A percentile compares a stretch with the other conserved stretches of the same genome.
Evolutionary conservation across 2,797 vertebrate species (phyloP).

Genomic region (Haliaeetus albicilla): DNA sequence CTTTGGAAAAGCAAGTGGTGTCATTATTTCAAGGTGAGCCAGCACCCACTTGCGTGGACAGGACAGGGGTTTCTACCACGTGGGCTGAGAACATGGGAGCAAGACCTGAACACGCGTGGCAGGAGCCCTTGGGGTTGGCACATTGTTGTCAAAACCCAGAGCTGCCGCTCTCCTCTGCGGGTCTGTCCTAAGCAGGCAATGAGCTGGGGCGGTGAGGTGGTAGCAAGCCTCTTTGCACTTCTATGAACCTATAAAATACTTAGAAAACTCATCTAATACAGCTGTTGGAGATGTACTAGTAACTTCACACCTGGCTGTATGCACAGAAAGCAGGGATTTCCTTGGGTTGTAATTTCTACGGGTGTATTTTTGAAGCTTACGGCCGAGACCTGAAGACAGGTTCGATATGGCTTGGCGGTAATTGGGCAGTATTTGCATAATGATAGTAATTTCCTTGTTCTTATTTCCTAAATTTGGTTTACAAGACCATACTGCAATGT

Average conservation of each 20-base stretch:
- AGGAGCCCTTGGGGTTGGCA: background rate
- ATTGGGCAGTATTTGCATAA: background rate
- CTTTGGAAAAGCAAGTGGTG: background rate
- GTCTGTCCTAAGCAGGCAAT: background rate
- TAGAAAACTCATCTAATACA: background rate
- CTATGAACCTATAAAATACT: background rate
- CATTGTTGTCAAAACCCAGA: background rate
- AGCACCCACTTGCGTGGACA: background rate
- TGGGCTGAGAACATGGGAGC: background rate
- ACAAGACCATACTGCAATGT: background rate
- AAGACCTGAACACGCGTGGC: fast-evolving
- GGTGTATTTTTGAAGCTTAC: background rate
- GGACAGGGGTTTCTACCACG: fast-evolving
- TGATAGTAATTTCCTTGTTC: constrained; percentile 20
- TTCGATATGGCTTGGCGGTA: background rate
- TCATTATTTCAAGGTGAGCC: background rate
- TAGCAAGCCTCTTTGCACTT: background rate
- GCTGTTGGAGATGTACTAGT: background rate
- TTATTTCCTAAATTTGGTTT: constrained; percentile 16
- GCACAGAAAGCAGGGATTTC: background rate
- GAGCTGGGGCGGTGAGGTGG: background rate
- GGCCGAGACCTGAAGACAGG: background rate
- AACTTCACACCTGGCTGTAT: background rate
- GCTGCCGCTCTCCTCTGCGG: fast-evolving
- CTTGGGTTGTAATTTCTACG: background rate